These are phyloP conservation scores for Gymnopithys bicolor DNA, from an alignment of 2,797 vertebrate genomes.

Conservation along the genomic window DNA sequence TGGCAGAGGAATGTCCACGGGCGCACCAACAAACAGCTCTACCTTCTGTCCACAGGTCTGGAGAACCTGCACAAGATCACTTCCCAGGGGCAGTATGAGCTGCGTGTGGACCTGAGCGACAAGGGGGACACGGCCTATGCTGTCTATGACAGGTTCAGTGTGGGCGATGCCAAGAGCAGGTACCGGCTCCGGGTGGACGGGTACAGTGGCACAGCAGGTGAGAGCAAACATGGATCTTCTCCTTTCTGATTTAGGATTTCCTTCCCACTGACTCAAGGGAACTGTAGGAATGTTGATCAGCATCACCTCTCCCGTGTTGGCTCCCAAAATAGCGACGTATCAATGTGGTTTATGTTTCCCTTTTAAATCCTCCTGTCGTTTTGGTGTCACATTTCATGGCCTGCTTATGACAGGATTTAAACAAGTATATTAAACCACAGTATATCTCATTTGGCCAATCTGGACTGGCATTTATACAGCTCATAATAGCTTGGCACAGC, in stretches of 20 bases:
- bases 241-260: not conserved
- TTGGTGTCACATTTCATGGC: not conserved
- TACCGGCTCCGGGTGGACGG: constrained; percentile 92
- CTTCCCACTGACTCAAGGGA: not conserved
- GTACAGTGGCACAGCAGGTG: constrained; percentile 94
- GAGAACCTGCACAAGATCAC: constrained; percentile 94
- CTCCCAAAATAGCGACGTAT: not conserved
- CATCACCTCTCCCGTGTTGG: not conserved
- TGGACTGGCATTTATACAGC: not conserved
- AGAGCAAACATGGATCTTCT: fast-evolving
- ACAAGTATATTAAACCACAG: not conserved
- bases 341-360: not conserved
- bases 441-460: not conserved
- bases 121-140: constrained; percentile 87
- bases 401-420: not conserved
- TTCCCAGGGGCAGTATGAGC: constrained; percentile 89
- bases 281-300: not conserved
- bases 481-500: not conserved
- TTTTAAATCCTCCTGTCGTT: not conserved
- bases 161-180: constrained; percentile 87
- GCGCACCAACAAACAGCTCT: not conserved
- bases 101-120: constrained; percentile 92
- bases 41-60: constrained; percentile 80
- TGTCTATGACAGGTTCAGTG: constrained; percentile 90
- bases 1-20: fast-evolving